A percentile compares a stretch with the other conserved stretches of the same genome.
Evolutionary conservation across 2,888 invertebrate genomes (phyloP).

Genomic region (Pardosa pseudoannulata): DNA sequence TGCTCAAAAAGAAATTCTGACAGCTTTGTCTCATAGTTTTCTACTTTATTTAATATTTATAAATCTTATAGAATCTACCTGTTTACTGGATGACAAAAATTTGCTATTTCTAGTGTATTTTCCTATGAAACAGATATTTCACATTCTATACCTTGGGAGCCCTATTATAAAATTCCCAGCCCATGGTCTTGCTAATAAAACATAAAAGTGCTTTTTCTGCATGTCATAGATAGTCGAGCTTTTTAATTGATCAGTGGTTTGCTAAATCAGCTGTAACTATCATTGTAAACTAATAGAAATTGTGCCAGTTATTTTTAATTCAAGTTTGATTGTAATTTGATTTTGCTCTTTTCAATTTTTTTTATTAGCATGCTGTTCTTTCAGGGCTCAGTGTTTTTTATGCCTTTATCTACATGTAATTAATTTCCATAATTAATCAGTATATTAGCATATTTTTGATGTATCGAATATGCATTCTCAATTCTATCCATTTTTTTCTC

Average conservation of each 20-base stretch:
- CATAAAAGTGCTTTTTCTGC: constrained; percentile 18
- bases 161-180: constrained; percentile 14
- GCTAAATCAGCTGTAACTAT: not conserved
- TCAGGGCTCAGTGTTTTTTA: constrained; percentile 29
- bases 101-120: constrained; percentile 13
- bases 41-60: not conserved
- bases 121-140: constrained; percentile 8
- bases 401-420: not conserved
- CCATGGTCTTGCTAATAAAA: constrained; percentile 23
- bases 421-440: not conserved
- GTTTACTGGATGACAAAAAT: not conserved
- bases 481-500: not conserved
- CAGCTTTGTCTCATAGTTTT: constrained; percentile 19
- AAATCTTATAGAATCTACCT: constrained; percentile 12
- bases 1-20: constrained; percentile 10
- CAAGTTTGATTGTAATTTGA: not conserved
- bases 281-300: not conserved
- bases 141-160: constrained; percentile 11
- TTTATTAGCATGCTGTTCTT: constrained; percentile 12
- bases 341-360: not conserved
- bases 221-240: constrained; percentile 24
- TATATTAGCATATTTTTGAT: not conserved
- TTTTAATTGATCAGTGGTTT: constrained; percentile 11
- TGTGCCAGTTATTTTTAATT: not conserved
- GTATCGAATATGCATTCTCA: not conserved